Base-by-base conservation (phyloP, 2,888 invertebrate genomes). In the Leucophenga maculata region DNA sequence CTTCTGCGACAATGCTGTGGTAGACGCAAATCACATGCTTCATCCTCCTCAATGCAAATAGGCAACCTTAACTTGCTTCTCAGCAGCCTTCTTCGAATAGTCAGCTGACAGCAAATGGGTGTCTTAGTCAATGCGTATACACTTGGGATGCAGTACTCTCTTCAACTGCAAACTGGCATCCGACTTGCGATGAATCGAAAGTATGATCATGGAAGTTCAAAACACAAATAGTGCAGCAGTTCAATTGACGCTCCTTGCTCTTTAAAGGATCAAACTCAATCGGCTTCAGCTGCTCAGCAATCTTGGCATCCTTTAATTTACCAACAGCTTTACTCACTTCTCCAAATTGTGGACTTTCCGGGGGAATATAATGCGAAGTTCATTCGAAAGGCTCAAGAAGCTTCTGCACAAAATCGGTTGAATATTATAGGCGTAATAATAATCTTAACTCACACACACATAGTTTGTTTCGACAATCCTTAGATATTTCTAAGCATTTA, bases 161-260 rank as follows among this genome's bases (percentile, higher is more conserved):
- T 94, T 96, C 71, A 96, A 89, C 86, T 94, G 93, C 87, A 95
- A 93, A 88, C 95, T 95, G 0, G 94, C 94, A 14, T 94, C 93
- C 4, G 94, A 93, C 79, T 94, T 94, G 80, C 95, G 93, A 88
- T 96, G 95, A 13, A 91, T 91, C 73, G 94, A 93, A 57, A 95
- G n/a, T 92, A 77, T 95, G 94, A 0, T 93, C 94, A 68, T 94
- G 93, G 88, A 95, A 95, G 77, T 93, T 92, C 88, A 95, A 90
- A 86, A 95, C 95, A 83, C 96, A 96, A 95, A 96, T 96, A 11
- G 95, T 94, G 87, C 96, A 96, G 87, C 94, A 94, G 82, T 93
- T 93, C 72, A 93, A 91, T 69, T 90, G 90, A 68, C 90, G 89
- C 70, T 91, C 92, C 83, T 92, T 91, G 0, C 90, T 91, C 81